Base-by-base conservation (phyloP, 2,113 vertebrate species). In the Pyxicephalus adspersus region DNA sequence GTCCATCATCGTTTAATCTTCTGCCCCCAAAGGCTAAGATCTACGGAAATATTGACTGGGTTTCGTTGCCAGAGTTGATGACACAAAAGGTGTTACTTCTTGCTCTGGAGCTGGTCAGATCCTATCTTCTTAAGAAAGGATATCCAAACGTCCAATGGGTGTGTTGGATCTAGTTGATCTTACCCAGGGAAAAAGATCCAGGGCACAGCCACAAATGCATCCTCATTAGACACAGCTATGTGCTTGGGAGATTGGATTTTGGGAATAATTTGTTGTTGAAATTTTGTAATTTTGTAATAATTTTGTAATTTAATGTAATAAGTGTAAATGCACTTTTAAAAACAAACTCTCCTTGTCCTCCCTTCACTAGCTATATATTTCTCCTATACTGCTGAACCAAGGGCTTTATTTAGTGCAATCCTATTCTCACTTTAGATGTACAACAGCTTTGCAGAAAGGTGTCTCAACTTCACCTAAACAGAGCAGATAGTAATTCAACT, bases 101-200 rank as follows among this genome's bases (percentile, higher is more conserved):
- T 77, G 0, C 89, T 85, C 64, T 79, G 75, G 57, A 87, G 84
- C 68, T 83, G 85, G 83, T 84, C 83, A 86, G 20, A 67, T 22
- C 17, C 81, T 91, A 87, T 77, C 90, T 89, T 18, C 90, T 86
- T n/a, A 64, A n/a, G 91, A 93, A 77, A 91, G 91, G 4, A 94
- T 91, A 83, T 96, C 95, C 0, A 95, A 92, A 84, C 95, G 90
- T 55, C 92, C 94, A 80, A 94, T 85, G 0, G 94, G 94, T 0
- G 94, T 95, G 45, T 95, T 94, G 73, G 94, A 93, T 72, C 92
- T 87, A 5, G 88, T 64, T 73, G 31, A 73, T 31, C 22, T 38
- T 71, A 67, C 66, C 25, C 25, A 38, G 20, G 0, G 63, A 66
- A 9, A 79, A 66, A 13, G 51, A 81, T 8, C 34, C 67, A 25